Evolutionary conservation across 1,140 invertebrate genomes (phyloP).

Genomic region (Idris sp.): DNA sequence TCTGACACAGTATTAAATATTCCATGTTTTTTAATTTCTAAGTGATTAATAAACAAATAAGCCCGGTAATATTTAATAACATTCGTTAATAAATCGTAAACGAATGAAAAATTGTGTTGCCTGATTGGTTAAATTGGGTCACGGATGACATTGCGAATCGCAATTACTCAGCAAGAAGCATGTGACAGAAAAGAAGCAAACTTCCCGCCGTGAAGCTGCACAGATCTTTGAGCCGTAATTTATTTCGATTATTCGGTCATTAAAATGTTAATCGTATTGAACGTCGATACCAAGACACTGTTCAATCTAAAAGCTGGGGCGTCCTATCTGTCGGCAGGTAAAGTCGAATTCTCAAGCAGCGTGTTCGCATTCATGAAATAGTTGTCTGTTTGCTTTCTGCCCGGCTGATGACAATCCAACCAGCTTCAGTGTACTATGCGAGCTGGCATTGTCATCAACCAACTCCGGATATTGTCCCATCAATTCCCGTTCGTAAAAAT

Average conservation of each 20-base stretch:
- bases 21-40: too few relatives aligned
- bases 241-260: slow-evolving; percentile 71
- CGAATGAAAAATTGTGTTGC: slow-evolving; percentile 34
- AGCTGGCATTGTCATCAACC: slow-evolving; percentile 25
- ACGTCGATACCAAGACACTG: slow-evolving; percentile 28
- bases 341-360: slow-evolving; percentile 57
- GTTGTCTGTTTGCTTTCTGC: slow-evolving; percentile 55
- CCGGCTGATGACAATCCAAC: slow-evolving; percentile 16
- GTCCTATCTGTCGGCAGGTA: slow-evolving; percentile 64
- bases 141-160: slow-evolving; percentile 43
- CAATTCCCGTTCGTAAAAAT: too few relatives aligned
- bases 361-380: slow-evolving; percentile 71
- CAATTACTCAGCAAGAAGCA: slow-evolving; percentile 18
- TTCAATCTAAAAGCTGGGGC: slow-evolving; percentile 42
- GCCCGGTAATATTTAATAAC: slow-evolving; percentile 27
- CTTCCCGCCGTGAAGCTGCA: slow-evolving; percentile 49
- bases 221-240: slow-evolving; percentile 57
- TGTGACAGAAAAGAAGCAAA: slow-evolving; percentile 40
- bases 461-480: slow-evolving; percentile 32
- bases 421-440: slow-evolving; percentile 11
- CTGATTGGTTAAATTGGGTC: slow-evolving; percentile 40
- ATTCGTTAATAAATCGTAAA: slow-evolving; percentile 18
- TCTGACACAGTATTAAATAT: too few relatives aligned
- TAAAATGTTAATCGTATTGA: slow-evolving; percentile 69
- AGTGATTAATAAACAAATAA: too few relatives aligned